A percentile compares a stretch with the other conserved stretches of the same genome.
Conservation (phyloP, 2,113 vertebrate genomes). For the Pimephales promelas region DNA sequence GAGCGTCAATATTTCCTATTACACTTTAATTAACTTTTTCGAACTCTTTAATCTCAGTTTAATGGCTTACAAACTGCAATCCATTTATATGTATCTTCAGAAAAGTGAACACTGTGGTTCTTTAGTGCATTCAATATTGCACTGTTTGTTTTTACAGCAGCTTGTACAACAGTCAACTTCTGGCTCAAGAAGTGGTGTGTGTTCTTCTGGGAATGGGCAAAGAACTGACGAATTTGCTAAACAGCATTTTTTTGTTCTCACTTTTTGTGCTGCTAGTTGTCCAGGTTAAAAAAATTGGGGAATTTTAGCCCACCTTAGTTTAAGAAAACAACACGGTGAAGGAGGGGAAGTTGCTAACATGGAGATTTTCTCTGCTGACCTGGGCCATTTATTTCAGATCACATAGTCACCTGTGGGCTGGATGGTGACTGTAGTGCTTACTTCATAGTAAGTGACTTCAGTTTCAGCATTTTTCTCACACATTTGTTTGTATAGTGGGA, state of each 20-base stretch:
- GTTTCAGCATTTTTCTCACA: conserved; percentile 74
- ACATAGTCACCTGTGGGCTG: conserved; percentile 62
- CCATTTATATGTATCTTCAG: background rate
- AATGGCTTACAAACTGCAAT: background rate
- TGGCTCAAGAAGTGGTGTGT: background rate
- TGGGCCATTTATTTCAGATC: conserved; percentile 47
- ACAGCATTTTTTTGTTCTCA: no score
- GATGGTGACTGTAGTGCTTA: conserved; percentile 67
- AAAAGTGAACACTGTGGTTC: background rate
- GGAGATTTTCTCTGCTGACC: conserved; percentile 58
- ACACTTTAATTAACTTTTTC: background rate
- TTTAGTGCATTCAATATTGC: background rate
- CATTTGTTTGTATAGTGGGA: conserved; percentile 68
- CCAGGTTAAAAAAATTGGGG: background rate
- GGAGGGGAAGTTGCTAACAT: background rate
- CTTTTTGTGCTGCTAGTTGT: background rate
- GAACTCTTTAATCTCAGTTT: background rate
- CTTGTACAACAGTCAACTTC: background rate
- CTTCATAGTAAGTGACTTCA: conserved; percentile 65
- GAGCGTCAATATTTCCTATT: background rate
- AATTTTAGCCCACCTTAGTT: background rate
- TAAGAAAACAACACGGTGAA: background rate
- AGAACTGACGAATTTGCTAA: background rate
- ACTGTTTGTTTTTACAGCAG: background rate
- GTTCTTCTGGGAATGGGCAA: background rate